Percentiles rank a stretch among this genome's conserved stretches.
phyloP scores from a whole-genome alignment of 1,140 invertebrate genomes.

The Archegozetes longisetosus region DNA sequence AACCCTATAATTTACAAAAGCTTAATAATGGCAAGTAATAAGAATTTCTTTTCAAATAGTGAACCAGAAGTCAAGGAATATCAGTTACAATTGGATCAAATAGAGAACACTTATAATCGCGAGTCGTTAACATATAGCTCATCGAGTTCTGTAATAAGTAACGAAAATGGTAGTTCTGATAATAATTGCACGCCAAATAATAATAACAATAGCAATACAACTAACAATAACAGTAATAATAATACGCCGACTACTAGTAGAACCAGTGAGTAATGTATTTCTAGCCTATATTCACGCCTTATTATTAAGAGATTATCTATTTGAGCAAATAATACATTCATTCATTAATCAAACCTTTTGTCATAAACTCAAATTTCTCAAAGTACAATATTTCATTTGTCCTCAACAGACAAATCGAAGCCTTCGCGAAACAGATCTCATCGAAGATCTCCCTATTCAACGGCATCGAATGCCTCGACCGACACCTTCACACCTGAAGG shows the following conservation, averaged over 20 bases:
- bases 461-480: background rate
- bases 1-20: too few species aligned
- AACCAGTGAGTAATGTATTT: background rate
- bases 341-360: background rate
- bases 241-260: background rate
- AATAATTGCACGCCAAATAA: background rate
- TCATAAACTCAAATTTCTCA: background rate
- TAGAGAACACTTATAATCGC: background rate
- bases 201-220: background rate
- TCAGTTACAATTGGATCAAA: slow-evolving; percentile 8
- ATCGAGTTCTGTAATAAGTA: background rate
- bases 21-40: background rate
- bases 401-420: background rate
- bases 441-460: background rate
- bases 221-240: background rate
- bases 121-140: background rate
- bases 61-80: background rate
- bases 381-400: too few species aligned
- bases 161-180: background rate
- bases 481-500: too few species aligned
- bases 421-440: background rate
- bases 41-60: slow-evolving; percentile 3
- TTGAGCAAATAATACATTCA: too few species aligned
- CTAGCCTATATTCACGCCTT: too few species aligned
- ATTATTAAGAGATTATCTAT: too few species aligned